Evolutionary conservation across 2,113 vertebrate genomes (phyloP).

Genomic region (Nyctereutes procyonoides): DNA sequence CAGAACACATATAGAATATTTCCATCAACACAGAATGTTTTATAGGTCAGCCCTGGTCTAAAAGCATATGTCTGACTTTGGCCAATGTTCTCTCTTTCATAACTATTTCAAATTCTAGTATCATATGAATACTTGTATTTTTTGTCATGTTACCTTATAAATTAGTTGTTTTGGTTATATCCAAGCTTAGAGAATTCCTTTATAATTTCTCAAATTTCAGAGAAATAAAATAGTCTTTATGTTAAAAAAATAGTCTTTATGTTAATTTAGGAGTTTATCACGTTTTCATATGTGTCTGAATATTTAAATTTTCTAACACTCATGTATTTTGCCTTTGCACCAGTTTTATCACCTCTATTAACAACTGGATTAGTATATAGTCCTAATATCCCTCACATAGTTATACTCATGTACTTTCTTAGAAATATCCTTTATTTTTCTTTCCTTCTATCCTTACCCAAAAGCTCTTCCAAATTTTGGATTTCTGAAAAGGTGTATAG

Average conservation of each 20-base stretch:
- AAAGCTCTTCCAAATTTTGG: slow-evolving; percentile 1
- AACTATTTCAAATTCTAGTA: slow-evolving; percentile 7
- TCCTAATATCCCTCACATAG: neutral
- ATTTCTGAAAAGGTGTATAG: neutral
- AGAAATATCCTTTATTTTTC: slow-evolving; percentile 6
- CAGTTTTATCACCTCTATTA: slow-evolving; percentile 31
- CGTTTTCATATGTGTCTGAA: neutral
- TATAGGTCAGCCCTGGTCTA: neutral
- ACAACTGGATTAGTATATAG: neutral
- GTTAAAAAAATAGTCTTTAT: slow-evolving; percentile 21
- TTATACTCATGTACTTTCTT: neutral
- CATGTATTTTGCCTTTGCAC: neutral
- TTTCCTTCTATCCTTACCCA: neutral
- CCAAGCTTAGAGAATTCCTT: slow-evolving; percentile 44
- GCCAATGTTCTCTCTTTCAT: neutral
- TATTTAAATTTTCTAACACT: slow-evolving; percentile 21
- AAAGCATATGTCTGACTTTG: slow-evolving; percentile 1
- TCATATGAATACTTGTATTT: neutral
- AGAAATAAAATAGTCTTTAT: slow-evolving; percentile 44
- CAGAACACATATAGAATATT: neutral
- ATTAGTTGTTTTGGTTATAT: slow-evolving; percentile 21
- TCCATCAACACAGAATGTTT: neutral
- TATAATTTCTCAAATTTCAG: slow-evolving; percentile 50
- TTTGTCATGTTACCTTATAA: slow-evolving; percentile 5
- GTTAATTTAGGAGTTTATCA: slow-evolving; percentile 38